A percentile compares a stretch with the other conserved stretches of the same genome.
phyloP scores from a whole-genome alignment of 2,888 invertebrate genomes.

The Thera britannica region DNA sequence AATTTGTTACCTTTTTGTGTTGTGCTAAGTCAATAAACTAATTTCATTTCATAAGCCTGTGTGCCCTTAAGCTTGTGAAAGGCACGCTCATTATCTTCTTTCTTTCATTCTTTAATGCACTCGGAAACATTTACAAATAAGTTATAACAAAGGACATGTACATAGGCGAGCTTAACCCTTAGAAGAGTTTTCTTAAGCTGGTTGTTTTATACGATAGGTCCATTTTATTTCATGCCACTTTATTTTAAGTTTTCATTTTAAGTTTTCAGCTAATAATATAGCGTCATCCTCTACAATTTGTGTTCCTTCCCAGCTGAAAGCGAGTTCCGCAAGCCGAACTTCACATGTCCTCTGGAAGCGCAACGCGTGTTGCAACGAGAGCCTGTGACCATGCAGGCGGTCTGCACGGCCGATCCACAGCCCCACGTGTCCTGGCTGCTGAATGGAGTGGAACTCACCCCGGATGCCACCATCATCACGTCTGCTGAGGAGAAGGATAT shows the following conservation, averaged over 20 bases:
- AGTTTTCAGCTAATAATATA: not conserved
- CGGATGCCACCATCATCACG: slow-evolving; percentile 87
- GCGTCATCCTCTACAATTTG: not conserved
- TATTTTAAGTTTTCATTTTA: no score
- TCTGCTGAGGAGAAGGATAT: slow-evolving; percentile 87
- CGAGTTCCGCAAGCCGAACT: slow-evolving; percentile 91
- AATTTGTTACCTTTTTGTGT: no score
- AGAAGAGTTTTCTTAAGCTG: no score
- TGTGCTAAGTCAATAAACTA: no score
- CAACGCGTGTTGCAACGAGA: slow-evolving; percentile 89
- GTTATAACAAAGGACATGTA: no score
- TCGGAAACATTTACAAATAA: no score
- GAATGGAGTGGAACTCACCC: slow-evolving; percentile 88
- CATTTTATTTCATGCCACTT: no score
- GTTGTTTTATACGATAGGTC: not conserved
- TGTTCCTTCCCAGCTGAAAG: slow-evolving; percentile 85
- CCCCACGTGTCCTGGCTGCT: slow-evolving; percentile 95
- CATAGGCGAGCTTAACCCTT: no score
- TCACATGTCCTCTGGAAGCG: slow-evolving; percentile 88
- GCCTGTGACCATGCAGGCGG: slow-evolving; percentile 87
- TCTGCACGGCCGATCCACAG: slow-evolving; percentile 94
- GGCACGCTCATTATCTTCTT: not conserved
- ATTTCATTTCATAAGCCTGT: no score
- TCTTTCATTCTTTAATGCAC: no score
- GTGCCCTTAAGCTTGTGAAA: no score